Base-by-base conservation (phyloP, 2,888 invertebrate species). In the Drosophila aldrichi region DNA sequence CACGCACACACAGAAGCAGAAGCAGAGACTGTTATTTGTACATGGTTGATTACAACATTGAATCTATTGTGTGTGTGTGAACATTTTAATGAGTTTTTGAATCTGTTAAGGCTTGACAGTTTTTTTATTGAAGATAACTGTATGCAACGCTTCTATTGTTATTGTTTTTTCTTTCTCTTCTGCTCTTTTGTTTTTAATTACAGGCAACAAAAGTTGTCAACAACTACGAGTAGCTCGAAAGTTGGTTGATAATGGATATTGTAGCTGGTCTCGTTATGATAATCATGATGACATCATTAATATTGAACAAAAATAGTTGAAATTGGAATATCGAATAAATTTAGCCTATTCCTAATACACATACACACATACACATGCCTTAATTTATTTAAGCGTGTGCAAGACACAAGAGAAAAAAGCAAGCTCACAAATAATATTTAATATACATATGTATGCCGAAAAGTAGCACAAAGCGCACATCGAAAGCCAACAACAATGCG, bases 401-500 rank as follows among this genome's bases (percentile, higher is more conserved):
- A 55, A 36, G 52, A 52, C 32, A 34, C n/a, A 38, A 9, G 9
- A 9, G 29, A 32, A 10, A 16, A n/a, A 38, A 60, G 61, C 62
- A 60, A 55, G 62, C 36, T 38, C 40, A 57, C 22, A 66, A 54
- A 52, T 22, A 41, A 25, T 34, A 51, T 55, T 68, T 56, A 44
- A 56, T 77, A 46, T 58, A n/a, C n/a, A n/a, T n/a, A n/a, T n/a
- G n/a, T n/a, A 49, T 77, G 52, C 65, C 40, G 48, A 63, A 72
- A 25, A 18, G 12, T 36, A 70, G 61, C 56, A 41, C 64, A 74
- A 71, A 76, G 41, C 25, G 25, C 22, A 71, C 81, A 83, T 16
- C 16, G 79, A 72, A 79, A 82, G 85, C 79, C 78, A 85, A 72
- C 49, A 77, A 38, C 52, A 73, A 41, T 44, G 43, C 44, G 20